A percentile compares a stretch with the other conserved stretches of the same genome.
These are phyloP conservation scores for Drosophila subquinaria DNA, from an alignment of 2,888 invertebrate species.

Conservation along the genomic window DNA sequence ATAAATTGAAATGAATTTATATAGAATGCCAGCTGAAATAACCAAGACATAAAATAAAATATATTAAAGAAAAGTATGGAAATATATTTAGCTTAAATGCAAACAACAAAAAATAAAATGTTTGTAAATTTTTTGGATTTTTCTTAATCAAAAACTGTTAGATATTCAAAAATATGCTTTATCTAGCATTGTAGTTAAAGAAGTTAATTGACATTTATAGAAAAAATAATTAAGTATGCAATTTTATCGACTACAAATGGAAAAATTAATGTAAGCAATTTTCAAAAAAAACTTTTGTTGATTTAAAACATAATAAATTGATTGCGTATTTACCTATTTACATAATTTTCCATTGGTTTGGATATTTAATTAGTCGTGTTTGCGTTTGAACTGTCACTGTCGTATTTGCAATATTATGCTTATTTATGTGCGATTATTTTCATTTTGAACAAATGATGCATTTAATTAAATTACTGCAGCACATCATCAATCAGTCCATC, in stretches of 20 bases:
- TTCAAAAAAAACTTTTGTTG: no score
- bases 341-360: not conserved
- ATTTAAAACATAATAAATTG: not conserved
- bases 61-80: no score
- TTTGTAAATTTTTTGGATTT: no score
- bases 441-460: slow-evolving; percentile 9
- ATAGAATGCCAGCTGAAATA: not conserved
- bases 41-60: no score
- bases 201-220: no score
- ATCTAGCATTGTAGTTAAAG: no score
- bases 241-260: no score
- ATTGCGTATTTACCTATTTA: not conserved
- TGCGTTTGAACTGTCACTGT: not conserved
- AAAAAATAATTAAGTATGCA: no score
- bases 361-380: slow-evolving; percentile 2
- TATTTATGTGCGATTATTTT: not conserved
- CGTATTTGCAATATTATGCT: not conserved
- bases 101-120: no score
- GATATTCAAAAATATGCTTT: no score
- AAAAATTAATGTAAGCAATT: no score
- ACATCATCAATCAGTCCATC: slow-evolving; percentile 28
- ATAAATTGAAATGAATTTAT: slow-evolving; percentile 13
- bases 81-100: not conserved
- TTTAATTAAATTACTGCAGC: slow-evolving; percentile 53
- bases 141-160: no score